Base-by-base conservation (phyloP, 2,888 invertebrate species). In the Epirrita christyi region DNA sequence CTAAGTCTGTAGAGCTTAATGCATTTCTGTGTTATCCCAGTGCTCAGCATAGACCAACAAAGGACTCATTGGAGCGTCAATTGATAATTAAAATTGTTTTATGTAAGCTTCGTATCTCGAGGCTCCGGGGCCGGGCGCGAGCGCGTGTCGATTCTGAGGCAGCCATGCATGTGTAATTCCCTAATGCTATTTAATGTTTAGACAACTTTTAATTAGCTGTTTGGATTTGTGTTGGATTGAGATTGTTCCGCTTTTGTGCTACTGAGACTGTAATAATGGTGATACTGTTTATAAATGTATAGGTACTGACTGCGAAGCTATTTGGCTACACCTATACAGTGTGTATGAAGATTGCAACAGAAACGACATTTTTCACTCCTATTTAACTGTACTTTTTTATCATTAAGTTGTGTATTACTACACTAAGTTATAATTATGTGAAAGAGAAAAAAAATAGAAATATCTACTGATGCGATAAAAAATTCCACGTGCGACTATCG, bases 21-120 rank as follows among this genome's bases (percentile, higher is more conserved):
- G 82, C 85, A 88, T 88, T 81, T 86, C 86, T 73, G 67, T 77
- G 78, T 85, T 88, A 86, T 86, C 47, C 32, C 2, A 6, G 38
- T 6, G 37, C 36, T 51, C 15, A 27, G 36, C n/a, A 21, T 34
- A 36, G 41, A 9, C 36, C 44, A 52, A 69, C 68, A 69, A 67
- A 70, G 60, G 63, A 51, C 14, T 46, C 65, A 63, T 42, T 61
- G 62, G 43, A 60, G 66, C 67, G 61, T 59, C 57, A 15, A 67
- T 66, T 64, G 69, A 65, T 67, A 67, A 70, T 70, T 62, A 66
- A 66, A 64, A 67, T 70, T 70, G 69, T 70, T 70, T 63, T 68
- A 68, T 63, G 67, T 58, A 52, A 59, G 50, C 66, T 55, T 40
- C 56, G 54, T 67, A 67, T 67, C 69, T 61, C 55, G 49, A 55